Evolutionary conservation across 2,113 vertebrate genomes (phyloP), one percentile per base, ranked within the genome.

Genomic region (Scartelaos histophorus): DNA sequence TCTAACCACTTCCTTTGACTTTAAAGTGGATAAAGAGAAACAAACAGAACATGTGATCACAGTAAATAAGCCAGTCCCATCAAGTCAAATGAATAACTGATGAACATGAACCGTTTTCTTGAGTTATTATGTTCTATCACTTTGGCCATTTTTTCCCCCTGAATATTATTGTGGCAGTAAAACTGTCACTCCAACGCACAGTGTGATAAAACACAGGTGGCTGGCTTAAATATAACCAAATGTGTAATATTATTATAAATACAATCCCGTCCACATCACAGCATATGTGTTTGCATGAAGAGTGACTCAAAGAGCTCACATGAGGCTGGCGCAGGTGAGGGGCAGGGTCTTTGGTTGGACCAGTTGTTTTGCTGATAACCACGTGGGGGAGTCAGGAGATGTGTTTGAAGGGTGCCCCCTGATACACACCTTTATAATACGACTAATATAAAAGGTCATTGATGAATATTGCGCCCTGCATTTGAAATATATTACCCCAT

Each of bases 331-430:
- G 38, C 71, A 21, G 45, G 69, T 79, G 83, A 82, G 80, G 89
- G 84, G 83, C 88, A 87, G 79, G 78, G 81, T 87, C 82, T 86
- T 84, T 90, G 74, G 90, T 89, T 90, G 91, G 91, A 93, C 93
- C 92, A 87, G 89, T 91, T 90, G 90, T 95, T 91, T 92, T 72
- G 91, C 88, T 85, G 81, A 82, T 93, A 93, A 93, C 94, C 96
- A 93, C 96, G 92, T 93, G 95, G 95, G 94, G 94, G 92, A 94
- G 93, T 94, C 86, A 84, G 81, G 88, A 69, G 91, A 91, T 91
- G 88, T 91, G 85, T 89, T 81, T 86, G 81, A 84, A 89, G 73
- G 54, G 67, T 78, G 43, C 38, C 76, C 77, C 80, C 79, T 64
- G 62, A 56, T 51, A 60, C 62, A 67, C 13, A 89, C 89, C 82